Evolutionary conservation across 1,140 invertebrate species (phyloP).

Genomic region (Drosophila pallidifrons): DNA sequence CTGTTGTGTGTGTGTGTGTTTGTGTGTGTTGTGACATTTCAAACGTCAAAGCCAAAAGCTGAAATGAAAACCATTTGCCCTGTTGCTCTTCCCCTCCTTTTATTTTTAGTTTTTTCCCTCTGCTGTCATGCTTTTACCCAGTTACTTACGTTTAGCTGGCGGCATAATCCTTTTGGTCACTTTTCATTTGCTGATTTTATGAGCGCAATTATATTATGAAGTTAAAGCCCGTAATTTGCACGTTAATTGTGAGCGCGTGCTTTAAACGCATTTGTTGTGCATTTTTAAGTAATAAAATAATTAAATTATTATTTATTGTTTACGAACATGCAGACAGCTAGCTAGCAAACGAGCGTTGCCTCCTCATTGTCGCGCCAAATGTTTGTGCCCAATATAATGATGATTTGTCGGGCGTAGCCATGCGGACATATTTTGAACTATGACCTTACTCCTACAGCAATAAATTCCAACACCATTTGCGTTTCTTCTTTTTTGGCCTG

Average conservation of each 20-base stretch:
- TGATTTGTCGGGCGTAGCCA: slow-evolving; percentile 58
- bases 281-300: slow-evolving; percentile 79
- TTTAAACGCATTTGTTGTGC: slow-evolving; percentile 68
- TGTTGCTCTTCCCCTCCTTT: background rate
- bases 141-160: slow-evolving; percentile 33
- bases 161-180: slow-evolving; percentile 36
- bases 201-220: slow-evolving; percentile 33
- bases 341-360: background rate
- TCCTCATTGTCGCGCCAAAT: background rate
- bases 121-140: background rate
- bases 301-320: slow-evolving; percentile 76
- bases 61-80: slow-evolving; percentile 51
- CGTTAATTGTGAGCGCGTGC: slow-evolving; percentile 72
- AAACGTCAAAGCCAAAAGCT: slow-evolving; percentile 43
- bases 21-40: slow-evolving; percentile 46
- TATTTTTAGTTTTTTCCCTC: background rate
- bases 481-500: too few species aligned
- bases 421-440: slow-evolving; percentile 53
- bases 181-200: slow-evolving; percentile 43
- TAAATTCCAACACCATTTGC: slow-evolving; percentile 32
- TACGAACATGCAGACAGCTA: slow-evolving; percentile 41
- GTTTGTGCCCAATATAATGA: slow-evolving; percentile 56
- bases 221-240: slow-evolving; percentile 49
- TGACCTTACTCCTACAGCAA: slow-evolving; percentile 35
- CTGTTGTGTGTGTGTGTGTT: background rate